A percentile compares a stretch with the other conserved stretches of the same genome.
These are phyloP conservation scores for Halichoerus grypus DNA, from an alignment of 2,113 vertebrate genomes.

Conservation along the genomic window DNA sequence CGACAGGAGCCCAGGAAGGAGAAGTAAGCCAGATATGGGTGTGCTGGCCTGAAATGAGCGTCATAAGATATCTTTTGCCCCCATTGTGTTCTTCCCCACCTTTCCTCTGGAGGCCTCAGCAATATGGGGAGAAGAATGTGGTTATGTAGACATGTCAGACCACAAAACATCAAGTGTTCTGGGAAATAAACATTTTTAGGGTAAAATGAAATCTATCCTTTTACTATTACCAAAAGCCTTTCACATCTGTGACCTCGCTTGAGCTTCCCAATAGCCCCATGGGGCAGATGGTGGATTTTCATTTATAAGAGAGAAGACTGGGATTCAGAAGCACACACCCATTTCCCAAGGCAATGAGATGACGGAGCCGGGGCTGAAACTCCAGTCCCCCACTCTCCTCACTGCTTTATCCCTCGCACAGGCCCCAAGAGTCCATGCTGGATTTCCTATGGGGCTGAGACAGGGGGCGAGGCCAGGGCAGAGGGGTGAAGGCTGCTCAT, in stretches of 20 bases:
- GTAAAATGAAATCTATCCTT: background rate
- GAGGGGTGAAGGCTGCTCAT: background rate
- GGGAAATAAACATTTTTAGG: background rate
- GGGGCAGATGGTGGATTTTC: background rate
- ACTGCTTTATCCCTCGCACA: background rate
- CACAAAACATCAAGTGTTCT: background rate
- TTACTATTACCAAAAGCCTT: background rate
- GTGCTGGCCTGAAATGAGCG: no score
- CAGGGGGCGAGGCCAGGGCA: background rate
- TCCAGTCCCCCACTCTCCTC: background rate
- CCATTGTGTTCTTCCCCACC: background rate
- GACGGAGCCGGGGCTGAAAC: background rate
- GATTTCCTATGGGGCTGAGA: background rate
- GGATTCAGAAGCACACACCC: background rate
- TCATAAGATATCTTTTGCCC: background rate
- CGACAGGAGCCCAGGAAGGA: accelerated
- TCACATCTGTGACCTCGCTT: background rate
- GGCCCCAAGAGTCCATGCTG: background rate
- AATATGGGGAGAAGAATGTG: background rate
- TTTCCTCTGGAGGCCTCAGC: background rate
- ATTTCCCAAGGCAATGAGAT: background rate
- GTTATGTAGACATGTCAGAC: background rate
- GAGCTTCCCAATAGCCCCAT: background rate
- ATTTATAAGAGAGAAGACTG: background rate
- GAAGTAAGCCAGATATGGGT: accelerated